Evolutionary conservation across 2,113 vertebrate genomes (phyloP), one percentile per base, ranked within the genome.

Genomic region (Mastomys coucha): DNA sequence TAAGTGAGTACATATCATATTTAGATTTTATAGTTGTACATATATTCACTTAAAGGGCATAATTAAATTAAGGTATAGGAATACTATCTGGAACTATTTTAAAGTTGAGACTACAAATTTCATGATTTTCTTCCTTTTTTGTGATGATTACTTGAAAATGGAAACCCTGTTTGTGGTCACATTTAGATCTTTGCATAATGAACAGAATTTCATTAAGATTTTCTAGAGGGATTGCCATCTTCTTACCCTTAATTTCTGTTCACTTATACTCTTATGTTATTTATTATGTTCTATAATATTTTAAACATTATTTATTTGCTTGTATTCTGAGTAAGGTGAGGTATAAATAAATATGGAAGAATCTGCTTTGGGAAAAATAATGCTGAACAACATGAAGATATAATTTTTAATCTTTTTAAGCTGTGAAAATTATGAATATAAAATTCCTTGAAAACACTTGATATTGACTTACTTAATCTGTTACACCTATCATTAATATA

Each of bases 291-390:
- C 82, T 73, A 39, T 93, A 22, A 13, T 65, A 39, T 56, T 80
- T 95, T 89, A 81, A 96, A 45, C 12, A 87, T 80, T 13, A 36
- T 85, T 9, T 45, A 51, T 89, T 78, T 88, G 36, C 81, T 33
- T 75, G 4, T 60, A 0, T 65, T 86, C 49, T 95, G n/a, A 91
- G 26, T 60, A 89, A 77, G 75, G 12, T 19, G 86, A 85, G 42
- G 13, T 75, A 31, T 88, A 93, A 69, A 76, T 88, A 70, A 91
- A 80, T 36, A 28, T 45, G 33, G 20, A 76, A 51, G 84, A 65
- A 65, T 96, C 28, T 92, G 42, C 63, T 3, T 10, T 5, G 88
- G 31, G 22, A 85, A 96, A 93, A 96, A 85, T 49, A 20, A 76
- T 76, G 39, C 17, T 63, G 3, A 42, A 84, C 6, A 91, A 93